Percentiles rank a stretch among this genome's conserved stretches.
Conservation (phyloP, 92 coral and sea anemone species). For the Epizoanthus stellaris region DNA sequence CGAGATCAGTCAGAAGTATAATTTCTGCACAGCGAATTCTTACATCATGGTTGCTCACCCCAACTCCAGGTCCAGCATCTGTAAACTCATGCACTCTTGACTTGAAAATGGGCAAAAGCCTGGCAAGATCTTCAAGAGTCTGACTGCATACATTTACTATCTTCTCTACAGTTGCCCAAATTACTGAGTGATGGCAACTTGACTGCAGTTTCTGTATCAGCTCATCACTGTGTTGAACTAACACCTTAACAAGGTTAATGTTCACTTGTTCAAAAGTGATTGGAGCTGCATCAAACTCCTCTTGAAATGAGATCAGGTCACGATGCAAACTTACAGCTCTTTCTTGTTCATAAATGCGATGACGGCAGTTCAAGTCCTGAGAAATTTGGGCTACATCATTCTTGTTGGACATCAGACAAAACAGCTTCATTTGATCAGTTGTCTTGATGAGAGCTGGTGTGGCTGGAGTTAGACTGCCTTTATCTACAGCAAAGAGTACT, state of each 20-base stretch:
- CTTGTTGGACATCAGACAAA: conserved; percentile 28
- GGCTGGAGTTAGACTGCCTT: neutral
- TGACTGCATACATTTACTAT: conserved; percentile 17
- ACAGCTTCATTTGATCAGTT: neutral
- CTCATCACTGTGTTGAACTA: neutral
- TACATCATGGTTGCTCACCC: conserved; percentile 32
- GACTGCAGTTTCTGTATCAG: conserved; percentile 5
- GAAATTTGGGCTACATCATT: conserved; percentile 21
- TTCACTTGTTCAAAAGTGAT: conserved; percentile 15
- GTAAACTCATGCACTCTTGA: conserved; percentile 39
- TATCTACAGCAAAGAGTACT: neutral
- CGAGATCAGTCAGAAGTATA: conserved; percentile 15
- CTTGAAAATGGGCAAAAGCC: conserved; percentile 17
- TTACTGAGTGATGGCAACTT: conserved; percentile 36
- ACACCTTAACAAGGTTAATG: neutral
- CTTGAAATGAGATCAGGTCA: neutral
- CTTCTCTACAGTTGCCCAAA: conserved; percentile 13
- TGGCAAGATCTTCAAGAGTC: neutral
- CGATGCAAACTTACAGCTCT: conserved; percentile 35
- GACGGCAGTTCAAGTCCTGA: conserved; percentile 1
- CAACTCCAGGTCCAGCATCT: conserved; percentile 51
- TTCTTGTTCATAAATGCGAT: conserved; percentile 31
- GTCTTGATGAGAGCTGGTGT: neutral
- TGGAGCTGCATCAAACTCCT: conserved; percentile 18
- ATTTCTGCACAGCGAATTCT: conserved; percentile 29